A percentile compares a stretch with the other conserved stretches of the same genome.
Evolutionary conservation across 2,797 vertebrate genomes (phyloP).

Genomic region (Coregonus ussuriensis): DNA sequence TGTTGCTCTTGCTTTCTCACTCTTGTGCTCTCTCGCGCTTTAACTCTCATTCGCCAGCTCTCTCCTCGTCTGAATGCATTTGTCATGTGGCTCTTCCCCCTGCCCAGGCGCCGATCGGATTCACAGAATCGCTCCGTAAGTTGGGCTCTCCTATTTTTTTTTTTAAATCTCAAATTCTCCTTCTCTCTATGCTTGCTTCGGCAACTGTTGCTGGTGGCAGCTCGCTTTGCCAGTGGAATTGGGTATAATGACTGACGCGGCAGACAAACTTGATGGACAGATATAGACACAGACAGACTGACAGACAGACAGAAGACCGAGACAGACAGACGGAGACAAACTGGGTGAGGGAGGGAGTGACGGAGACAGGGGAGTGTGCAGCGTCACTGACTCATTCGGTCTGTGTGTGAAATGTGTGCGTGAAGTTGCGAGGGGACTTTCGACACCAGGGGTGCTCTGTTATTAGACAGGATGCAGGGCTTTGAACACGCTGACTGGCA

Average conservation of each 20-base stretch:
- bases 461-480: constrained; percentile 47
- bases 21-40: neutral
- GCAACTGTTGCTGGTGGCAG: constrained; percentile 14
- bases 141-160: neutral
- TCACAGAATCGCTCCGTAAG: constrained; percentile 18
- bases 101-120: neutral
- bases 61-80: constrained; percentile 20
- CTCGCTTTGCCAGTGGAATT: neutral
- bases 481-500: constrained; percentile 47
- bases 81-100: constrained; percentile 45
- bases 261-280: neutral
- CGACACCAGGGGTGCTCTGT: constrained; percentile 18
- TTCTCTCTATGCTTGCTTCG: too few relatives aligned
- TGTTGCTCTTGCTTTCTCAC: neutral
- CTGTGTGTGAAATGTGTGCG: neutral
- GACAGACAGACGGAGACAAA: neutral
- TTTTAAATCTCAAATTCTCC: neutral
- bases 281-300: neutral
- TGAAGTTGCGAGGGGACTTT: constrained; percentile 33
- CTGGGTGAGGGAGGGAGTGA: neutral
- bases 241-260: neutral
- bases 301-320: neutral
- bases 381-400: neutral
- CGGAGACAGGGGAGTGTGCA: neutral
- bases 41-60: constrained; percentile 1